A percentile compares a stretch with the other conserved stretches of the same genome.
Conservation (phyloP, 37 sponge, comb jelly and placozoan species). For the Lycopodina hypogea region DNA sequence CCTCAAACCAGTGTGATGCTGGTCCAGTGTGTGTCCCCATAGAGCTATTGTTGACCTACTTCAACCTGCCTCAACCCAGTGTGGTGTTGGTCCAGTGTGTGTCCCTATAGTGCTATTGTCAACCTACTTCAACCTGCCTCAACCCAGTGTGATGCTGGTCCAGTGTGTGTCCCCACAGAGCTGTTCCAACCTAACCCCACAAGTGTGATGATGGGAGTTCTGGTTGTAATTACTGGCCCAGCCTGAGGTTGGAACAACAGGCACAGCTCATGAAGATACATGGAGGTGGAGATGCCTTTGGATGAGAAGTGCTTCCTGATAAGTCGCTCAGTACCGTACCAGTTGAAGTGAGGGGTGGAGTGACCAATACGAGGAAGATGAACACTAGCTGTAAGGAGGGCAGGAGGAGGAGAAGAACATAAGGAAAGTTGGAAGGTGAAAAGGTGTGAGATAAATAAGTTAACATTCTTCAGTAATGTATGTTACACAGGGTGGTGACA, state of each 20-base stretch:
- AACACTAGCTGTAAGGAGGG: too few species aligned
- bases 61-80: too few species aligned
- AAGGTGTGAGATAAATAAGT: not conserved
- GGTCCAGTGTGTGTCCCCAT: not conserved
- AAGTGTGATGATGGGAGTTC: not conserved
- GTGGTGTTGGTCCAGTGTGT: too few species aligned
- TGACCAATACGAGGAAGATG: conserved; percentile 81
- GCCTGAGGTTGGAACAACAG: too few species aligned
- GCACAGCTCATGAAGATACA: conserved; percentile 50
- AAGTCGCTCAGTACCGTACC: conserved; percentile 85
- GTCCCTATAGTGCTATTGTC: too few species aligned
- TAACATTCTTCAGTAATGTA: not conserved
- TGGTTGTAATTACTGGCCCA: not conserved
- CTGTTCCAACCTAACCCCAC: too few species aligned
- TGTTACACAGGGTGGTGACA: too few species aligned
- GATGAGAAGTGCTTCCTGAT: conserved; percentile 72
- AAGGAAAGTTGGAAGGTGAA: too few species aligned
- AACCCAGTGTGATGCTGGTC: too few species aligned
- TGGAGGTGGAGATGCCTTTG: conserved; percentile 61
- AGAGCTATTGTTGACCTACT: not conserved
- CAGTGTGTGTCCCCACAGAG: too few species aligned
- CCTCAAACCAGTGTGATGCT: not conserved
- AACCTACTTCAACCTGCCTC: too few species aligned
- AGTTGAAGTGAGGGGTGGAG: conserved; percentile 81
- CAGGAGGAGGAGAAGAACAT: not conserved